A percentile compares a stretch with the other conserved stretches of the same genome.
phyloP scores from a whole-genome alignment of 1,140 invertebrate species.

The Odontomachus brunneus region DNA sequence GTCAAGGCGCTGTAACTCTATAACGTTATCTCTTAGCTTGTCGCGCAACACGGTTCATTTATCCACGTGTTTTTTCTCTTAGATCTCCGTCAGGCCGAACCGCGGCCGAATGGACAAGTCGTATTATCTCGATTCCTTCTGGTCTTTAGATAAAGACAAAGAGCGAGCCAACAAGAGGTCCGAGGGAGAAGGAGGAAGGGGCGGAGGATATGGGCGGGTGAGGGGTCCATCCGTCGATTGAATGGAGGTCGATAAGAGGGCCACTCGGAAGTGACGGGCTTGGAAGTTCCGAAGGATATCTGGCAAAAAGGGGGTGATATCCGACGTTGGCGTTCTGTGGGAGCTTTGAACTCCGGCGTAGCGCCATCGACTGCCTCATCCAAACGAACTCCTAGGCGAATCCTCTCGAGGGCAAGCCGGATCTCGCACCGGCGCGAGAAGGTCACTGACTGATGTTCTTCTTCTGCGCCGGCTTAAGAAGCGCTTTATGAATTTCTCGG shows the following conservation, averaged over 20 bases:
- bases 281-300: conserved; percentile 45
- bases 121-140: conserved; percentile 48
- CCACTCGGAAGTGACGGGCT: conserved; percentile 60
- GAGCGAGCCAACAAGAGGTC: not conserved
- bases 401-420: conserved; percentile 64
- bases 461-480: conserved; percentile 65
- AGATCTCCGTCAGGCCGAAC: conserved; percentile 54
- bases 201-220: not conserved
- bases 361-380: conserved; percentile 50
- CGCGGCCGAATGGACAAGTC: conserved; percentile 45
- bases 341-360: conserved; percentile 60
- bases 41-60: conserved; percentile 3
- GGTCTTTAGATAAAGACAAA: conserved; percentile 63
- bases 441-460: conserved; percentile 71
- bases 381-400: conserved; percentile 61
- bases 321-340: conserved; percentile 36
- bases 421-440: conserved; percentile 61
- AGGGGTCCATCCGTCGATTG: conserved; percentile 42
- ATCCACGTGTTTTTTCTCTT: conserved; percentile 20
- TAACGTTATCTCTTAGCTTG: too few species aligned
- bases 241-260: conserved; percentile 67
- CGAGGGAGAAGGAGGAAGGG: not conserved
- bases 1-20: too few species aligned
- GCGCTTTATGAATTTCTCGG: conserved; percentile 73
- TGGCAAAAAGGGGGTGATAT: conserved; percentile 62